A percentile compares a stretch with the other conserved stretches of the same genome.
Conservation (phyloP, 2,888 invertebrate species). For the Encarsia formosa region DNA sequence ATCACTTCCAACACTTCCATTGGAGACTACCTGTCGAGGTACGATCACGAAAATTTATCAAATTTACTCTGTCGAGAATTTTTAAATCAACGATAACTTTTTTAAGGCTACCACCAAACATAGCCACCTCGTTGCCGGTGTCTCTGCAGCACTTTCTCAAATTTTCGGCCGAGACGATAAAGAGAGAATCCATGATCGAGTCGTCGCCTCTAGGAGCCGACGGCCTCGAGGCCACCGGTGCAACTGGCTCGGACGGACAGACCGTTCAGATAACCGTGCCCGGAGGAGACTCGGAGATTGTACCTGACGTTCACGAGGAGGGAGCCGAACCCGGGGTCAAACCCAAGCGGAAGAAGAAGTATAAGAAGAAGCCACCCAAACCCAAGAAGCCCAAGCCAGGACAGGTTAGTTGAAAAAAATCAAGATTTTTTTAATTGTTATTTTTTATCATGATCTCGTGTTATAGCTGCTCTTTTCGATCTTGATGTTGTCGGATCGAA, state of each 20-base stretch:
- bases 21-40: conserved; percentile 54
- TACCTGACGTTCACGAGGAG: conserved; percentile 50
- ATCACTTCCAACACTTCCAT: conserved; percentile 52
- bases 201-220: conserved; percentile 51
- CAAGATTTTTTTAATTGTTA: too few relatives aligned
- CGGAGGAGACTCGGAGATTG: conserved; percentile 51
- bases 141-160: conserved; percentile 63
- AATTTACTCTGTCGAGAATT: too few relatives aligned
- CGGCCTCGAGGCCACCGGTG: conserved; percentile 46
- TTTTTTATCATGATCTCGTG: too few relatives aligned
- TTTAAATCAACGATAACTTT: background rate
- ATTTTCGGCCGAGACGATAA: conserved; percentile 59
- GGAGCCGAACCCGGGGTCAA: conserved; percentile 46
- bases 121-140: conserved; percentile 55
- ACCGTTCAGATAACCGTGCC: conserved; percentile 54
- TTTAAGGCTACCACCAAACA: conserved; percentile 48
- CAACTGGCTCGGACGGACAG: conserved; percentile 48
- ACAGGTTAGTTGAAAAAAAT: conserved; percentile 65
- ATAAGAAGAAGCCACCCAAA: conserved; percentile 76
- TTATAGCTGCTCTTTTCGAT: too few relatives aligned
- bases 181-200: conserved; percentile 53
- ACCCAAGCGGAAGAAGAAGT: conserved; percentile 71
- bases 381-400: conserved; percentile 77
- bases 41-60: too few relatives aligned
- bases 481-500: too few relatives aligned